Evolutionary conservation across 2,113 vertebrate species (phyloP), one percentile per base, ranked within the genome.

Genomic region (Varanus komodoensis): DNA sequence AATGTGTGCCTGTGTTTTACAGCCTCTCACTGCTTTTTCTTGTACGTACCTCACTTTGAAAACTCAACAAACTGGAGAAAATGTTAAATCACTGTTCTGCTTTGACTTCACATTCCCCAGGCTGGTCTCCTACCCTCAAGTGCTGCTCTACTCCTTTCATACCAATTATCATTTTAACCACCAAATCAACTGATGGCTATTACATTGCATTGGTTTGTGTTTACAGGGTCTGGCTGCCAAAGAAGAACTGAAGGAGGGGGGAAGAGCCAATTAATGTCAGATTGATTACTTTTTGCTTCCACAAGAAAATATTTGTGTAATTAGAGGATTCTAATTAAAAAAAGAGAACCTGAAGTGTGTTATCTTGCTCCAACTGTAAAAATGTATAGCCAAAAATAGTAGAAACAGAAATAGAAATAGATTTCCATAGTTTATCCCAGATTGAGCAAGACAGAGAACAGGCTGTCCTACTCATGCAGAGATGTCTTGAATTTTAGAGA

Each of bases 261-360:
- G 90, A 78, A 93, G 81, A 95, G 92, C 88, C 91, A 96, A 96
- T 96, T 96, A 96, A 91, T 90, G 93, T 92, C 89, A 93, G 95
- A 94, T 91, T 94, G 94, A 87, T 96, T 83, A 82, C 91, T 93
- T 95, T 93, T 91, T 93, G 94, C 94, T 87, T 93, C 91, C 90
- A 89, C 87, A 93, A 69, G 67, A 96, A 87, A 95, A 95, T 93
- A 95, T 96, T 96, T 95, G 94, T 95, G 94, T 94, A 95, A 95
- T 95, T 87, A 90, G 75, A 87, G 80, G 25, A 82, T 83, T 92
- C 89, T 94, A 95, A 94, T 89, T 86, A 94, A 92, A 94, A 82
- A 84, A 67, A 64, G 21, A 94, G 91, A 92, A 94, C 93, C 92
- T 95, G 32, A 96, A 95, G 94, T 95, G 93, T 91, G 92, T 3